These are phyloP conservation scores for Montipora capitata DNA, from an alignment of 92 coral and sea anemone species.

Conservation along the genomic window DNA sequence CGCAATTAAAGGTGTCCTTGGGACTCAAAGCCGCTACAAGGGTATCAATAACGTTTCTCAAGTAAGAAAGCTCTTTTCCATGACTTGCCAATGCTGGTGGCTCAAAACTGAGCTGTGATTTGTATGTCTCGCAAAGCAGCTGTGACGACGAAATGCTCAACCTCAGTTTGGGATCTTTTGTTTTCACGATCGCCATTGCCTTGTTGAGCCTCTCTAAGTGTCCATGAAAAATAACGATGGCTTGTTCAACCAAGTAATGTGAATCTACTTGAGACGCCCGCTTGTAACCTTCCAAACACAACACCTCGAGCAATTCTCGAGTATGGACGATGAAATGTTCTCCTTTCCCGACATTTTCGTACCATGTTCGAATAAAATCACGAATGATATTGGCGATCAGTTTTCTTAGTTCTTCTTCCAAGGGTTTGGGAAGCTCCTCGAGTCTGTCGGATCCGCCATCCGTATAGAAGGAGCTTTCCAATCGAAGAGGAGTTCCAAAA, in stretches of 20 bases:
- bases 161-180: conserved; percentile 78
- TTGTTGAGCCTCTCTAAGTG: conserved; percentile 87
- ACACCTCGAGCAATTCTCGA: conserved; percentile 75
- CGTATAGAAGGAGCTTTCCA: conserved; percentile 64
- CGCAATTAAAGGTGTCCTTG: conserved; percentile 78
- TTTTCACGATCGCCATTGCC: conserved; percentile 75
- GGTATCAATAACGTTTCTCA: conserved; percentile 87
- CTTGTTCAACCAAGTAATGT: conserved; percentile 83
- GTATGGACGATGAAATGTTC: conserved; percentile 83
- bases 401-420: conserved; percentile 71
- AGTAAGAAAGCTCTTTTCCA: conserved; percentile 83
- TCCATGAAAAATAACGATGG: conserved; percentile 80
- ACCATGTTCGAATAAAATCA: conserved; percentile 94
- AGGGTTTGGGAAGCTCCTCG: conserved; percentile 80
- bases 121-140: conserved; percentile 81
- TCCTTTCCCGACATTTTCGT: conserved; percentile 88
- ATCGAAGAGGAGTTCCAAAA: conserved; percentile 81
- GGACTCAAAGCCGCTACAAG: conserved; percentile 79
- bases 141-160: conserved; percentile 64
- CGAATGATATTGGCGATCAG: conserved; percentile 79
- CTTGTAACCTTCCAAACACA: conserved; percentile 82
- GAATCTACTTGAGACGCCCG: conserved; percentile 81
- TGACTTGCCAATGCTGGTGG: conserved; percentile 71
- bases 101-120: conserved; percentile 73
- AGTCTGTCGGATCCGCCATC: conserved; percentile 64